These are phyloP conservation scores for Meandrina meandrites DNA, from an alignment of 92 coral and sea anemone genomes.

Conservation along the genomic window DNA sequence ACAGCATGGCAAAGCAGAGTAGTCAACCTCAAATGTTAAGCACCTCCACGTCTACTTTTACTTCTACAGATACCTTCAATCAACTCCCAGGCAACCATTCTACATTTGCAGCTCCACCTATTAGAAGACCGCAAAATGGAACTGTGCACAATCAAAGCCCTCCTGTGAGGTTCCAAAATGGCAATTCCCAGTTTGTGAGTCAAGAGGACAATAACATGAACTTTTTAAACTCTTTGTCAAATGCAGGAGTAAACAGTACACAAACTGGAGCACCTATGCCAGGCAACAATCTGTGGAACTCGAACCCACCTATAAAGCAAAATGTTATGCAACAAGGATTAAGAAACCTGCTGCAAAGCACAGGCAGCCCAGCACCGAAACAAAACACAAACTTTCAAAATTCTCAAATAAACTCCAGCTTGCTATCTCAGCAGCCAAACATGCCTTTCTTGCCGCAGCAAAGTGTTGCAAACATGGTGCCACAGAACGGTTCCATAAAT, in stretches of 20 bases:
- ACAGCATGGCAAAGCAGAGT: slow-evolving; percentile 26
- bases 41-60: not conserved
- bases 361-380: not conserved
- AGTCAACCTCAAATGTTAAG: slow-evolving; percentile 23
- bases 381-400: not conserved
- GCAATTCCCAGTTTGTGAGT: slow-evolving; percentile 18
- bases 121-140: slow-evolving; percentile 25
- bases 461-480: slow-evolving; percentile 11
- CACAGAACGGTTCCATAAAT: slow-evolving; percentile 20
- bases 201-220: slow-evolving; percentile 49
- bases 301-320: slow-evolving; percentile 16
- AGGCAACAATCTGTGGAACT: slow-evolving; percentile 4
- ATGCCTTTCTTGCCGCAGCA: slow-evolving; percentile 14
- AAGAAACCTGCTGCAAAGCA: slow-evolving; percentile 30
- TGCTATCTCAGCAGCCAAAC: not conserved
- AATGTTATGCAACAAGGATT: slow-evolving; percentile 20
- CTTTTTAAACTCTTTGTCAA: slow-evolving; percentile 36
- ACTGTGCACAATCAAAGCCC: not conserved
- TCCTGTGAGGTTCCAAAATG: slow-evolving; percentile 13
- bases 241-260: slow-evolving; percentile 1
- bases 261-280: not conserved
- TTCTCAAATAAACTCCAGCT: slow-evolving; percentile 9
- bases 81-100: not conserved
- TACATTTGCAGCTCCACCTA: not conserved
- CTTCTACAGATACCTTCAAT: slow-evolving; percentile 1